Base-by-base conservation (phyloP, 2,797 vertebrate species). In the Tenualosa ilisha region DNA sequence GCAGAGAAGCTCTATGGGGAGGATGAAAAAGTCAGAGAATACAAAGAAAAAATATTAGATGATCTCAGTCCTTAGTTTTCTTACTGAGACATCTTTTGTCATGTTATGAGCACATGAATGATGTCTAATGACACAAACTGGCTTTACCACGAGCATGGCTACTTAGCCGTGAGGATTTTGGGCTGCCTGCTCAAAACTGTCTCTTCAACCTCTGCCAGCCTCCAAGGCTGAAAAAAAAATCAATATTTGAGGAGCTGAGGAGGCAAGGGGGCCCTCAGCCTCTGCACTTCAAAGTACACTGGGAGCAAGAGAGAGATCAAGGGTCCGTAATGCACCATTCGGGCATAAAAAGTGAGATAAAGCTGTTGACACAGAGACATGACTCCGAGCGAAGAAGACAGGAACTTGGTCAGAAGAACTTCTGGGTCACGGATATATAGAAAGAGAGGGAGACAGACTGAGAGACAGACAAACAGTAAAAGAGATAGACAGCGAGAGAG, bases 241-340 rank as follows among this genome's bases (percentile, higher is more conserved):
- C 82, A 59, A 88, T 88, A 88, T 84, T 84, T 88, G 82, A 86
- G 79, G 53, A 84, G 82, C 82, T 88, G 72, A 86, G 79, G 63
- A 86, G 82, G 72, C 82, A 12, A 24, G 13, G 43, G 26, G 50
- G 31, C 26, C 82, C 46, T 63, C 72, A 56, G 20, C n/a, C 81
- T 9, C 43, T 9, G 43, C 54, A 84, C 65, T 81, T 86, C 85
- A 83, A 86, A 86, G 82, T 59, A n/a, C 9, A 46, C n/a, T 31
- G 82, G 72, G 46, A 56, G 40, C 51, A 2, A 43, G 65, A 26
- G 85, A 26, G 59, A 84, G 85, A 79, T 79, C 37, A 79, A 79
- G 40, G 72, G 72, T 46, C 40, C 40, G 15, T 46, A 37, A 79
- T 7, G 37, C 72, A 79, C 72, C 40, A 46, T 79, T 40, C 40